Base-by-base conservation (phyloP, 2,797 vertebrate species). In the Esox masquinongy region DNA sequence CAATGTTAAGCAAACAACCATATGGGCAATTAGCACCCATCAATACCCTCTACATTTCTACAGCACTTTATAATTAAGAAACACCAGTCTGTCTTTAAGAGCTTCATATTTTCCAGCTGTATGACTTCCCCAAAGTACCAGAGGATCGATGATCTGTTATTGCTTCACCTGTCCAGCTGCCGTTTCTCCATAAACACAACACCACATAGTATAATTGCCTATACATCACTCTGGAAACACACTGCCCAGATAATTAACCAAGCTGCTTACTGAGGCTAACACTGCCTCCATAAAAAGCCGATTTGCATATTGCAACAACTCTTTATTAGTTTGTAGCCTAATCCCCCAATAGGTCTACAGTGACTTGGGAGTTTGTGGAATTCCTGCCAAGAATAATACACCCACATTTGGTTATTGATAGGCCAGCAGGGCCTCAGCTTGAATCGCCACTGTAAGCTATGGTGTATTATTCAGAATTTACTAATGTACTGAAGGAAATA, bases 1-100 rank as follows among this genome's bases (percentile, higher is more conserved):
- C 75, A 86, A 51, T 87, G 85, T 77, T 79, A 61, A 70, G 84
- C 84, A 90, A 86, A 88, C 83, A 85, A 90, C 86, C 91, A 93
- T 92, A 91, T 90, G 91, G 90, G 86, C 88, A 91, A 93, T 93
- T 93, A 94, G 84, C 85, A 80, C 80, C 82, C 88, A 92, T 93
- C 92, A 90, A 88, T 90, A 91, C 85, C 83, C 86, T 80, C 82
- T 88, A 86, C 85, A 89, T 86, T 85, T 90, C 85, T 87, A 85
- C 74, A 86, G 81, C 79, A 77, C 84, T 82, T 85, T 87, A 90
- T 92, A 89, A 92, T 92, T 88, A 89, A 85, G 85, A 82, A 80
- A 87, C 87, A 87, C 77, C 83, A 82, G 70, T 78, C 84, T 88
- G 91, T 91, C 87, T 84, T 81, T 14, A 29, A 29, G 39, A 63